These are phyloP conservation scores for Enhydra lutris DNA, from an alignment of 2,113 vertebrate species.

Conservation along the genomic window DNA sequence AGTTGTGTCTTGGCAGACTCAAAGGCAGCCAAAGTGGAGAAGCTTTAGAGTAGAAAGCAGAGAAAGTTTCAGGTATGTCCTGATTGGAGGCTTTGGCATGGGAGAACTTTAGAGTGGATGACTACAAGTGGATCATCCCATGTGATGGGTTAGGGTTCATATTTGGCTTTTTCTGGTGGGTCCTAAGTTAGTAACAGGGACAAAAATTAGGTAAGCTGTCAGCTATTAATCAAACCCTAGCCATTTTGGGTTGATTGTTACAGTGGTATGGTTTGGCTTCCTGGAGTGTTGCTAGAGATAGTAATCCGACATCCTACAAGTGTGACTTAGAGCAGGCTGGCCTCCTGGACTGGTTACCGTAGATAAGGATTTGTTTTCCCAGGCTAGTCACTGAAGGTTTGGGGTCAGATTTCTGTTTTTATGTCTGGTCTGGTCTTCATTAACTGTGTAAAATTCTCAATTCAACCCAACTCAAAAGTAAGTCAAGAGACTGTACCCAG, in stretches of 20 bases:
- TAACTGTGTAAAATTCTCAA: not conserved
- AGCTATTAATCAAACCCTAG: not conserved
- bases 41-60: not conserved
- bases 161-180: not conserved
- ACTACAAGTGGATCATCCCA: not conserved
- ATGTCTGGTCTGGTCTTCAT: not conserved
- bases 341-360: not conserved
- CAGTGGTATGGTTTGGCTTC: not conserved
- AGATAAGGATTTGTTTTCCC: not conserved
- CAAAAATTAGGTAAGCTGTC: not conserved
- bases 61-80: not conserved
- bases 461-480: not conserved
- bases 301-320: not conserved
- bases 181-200: not conserved
- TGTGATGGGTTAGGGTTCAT: no score
- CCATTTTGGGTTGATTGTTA: not conserved
- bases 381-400: not conserved
- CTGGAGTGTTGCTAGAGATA: not conserved
- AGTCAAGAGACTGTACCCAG: not conserved
- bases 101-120: not conserved
- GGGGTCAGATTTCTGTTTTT: not conserved
- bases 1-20: not conserved
- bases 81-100: not conserved
- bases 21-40: not conserved
- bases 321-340: not conserved